phyloP scores from a whole-genome alignment of 2,888 invertebrate species.

The Lutraria lutraria region DNA sequence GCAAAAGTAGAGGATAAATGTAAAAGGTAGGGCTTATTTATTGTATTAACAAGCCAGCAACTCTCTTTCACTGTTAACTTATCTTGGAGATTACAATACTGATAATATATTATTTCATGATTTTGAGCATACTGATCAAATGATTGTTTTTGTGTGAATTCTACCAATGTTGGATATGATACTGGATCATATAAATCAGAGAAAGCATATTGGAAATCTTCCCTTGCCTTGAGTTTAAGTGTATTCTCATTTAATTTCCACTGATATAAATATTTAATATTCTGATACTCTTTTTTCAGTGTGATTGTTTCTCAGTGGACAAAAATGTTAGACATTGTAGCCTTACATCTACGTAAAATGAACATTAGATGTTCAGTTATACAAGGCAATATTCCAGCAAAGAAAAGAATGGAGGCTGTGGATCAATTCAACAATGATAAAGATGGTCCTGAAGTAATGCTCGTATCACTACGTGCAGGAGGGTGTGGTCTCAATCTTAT shows the following conservation, averaged over 20 bases:
- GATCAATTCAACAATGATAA: conserved; percentile 91
- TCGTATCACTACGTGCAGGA: conserved; percentile 96
- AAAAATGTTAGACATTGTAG: conserved; percentile 92
- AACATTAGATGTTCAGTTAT: conserved; percentile 90
- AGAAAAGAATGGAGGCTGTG: conserved; percentile 91
- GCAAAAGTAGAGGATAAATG: conserved; percentile 55
- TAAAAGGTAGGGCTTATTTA: conserved; percentile 67
- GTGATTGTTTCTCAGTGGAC: conserved; percentile 97
- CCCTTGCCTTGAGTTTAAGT: no score
- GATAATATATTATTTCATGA: no score
- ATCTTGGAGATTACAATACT: no score
- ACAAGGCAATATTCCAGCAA: conserved; percentile 92
- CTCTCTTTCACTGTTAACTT: no score
- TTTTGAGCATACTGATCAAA: no score
- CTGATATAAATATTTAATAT: neutral
- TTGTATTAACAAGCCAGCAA: neutral
- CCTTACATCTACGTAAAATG: conserved; percentile 89
- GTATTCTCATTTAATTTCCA: no score
- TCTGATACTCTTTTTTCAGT: conserved; percentile 76
- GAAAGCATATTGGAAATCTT: no score
- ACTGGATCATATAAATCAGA: no score
- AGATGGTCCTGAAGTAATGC: conserved; percentile 90
- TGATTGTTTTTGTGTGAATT: no score
- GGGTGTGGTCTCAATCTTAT: conserved; percentile 97
- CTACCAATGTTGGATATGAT: no score